Conservation (phyloP, 2,888 invertebrate genomes). For the Eristalis arbustorum region DNA sequence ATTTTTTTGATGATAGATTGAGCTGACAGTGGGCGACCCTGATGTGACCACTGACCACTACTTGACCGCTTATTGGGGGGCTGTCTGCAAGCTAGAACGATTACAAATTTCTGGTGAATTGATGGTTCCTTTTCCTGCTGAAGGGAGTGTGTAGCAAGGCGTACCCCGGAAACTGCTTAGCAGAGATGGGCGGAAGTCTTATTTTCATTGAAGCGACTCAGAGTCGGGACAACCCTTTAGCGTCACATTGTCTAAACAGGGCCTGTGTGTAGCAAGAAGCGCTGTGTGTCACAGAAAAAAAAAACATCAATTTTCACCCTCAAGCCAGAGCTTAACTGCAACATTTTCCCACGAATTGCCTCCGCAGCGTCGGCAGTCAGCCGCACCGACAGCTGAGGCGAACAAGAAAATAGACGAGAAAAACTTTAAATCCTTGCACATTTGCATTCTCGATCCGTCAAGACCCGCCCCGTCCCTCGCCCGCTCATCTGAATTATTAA, state of each 20-base stretch:
- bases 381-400: not conserved
- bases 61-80: too few relatives aligned
- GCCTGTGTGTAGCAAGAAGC: too few relatives aligned
- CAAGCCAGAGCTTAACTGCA: not conserved
- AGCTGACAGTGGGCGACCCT: not conserved
- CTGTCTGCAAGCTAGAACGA: not conserved
- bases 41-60: too few relatives aligned
- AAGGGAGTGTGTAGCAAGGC: too few relatives aligned
- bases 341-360: constrained; percentile 14
- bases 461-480: not conserved
- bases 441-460: constrained; percentile 45
- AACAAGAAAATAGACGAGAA: not conserved
- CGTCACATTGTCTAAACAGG: too few relatives aligned
- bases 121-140: not conserved
- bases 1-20: not conserved
- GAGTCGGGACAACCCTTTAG: too few relatives aligned
- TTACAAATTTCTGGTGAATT: not conserved
- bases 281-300: too few relatives aligned
- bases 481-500: constrained; percentile 44
- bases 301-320: too few relatives aligned
- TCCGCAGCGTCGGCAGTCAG: not conserved
- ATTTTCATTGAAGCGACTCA: too few relatives aligned
- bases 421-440: not conserved
- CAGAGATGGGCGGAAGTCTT: too few relatives aligned
- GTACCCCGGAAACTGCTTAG: too few relatives aligned